Evolutionary conservation across 2,888 invertebrate species (phyloP).

Genomic region (Hirtodrosophila duncani): DNA sequence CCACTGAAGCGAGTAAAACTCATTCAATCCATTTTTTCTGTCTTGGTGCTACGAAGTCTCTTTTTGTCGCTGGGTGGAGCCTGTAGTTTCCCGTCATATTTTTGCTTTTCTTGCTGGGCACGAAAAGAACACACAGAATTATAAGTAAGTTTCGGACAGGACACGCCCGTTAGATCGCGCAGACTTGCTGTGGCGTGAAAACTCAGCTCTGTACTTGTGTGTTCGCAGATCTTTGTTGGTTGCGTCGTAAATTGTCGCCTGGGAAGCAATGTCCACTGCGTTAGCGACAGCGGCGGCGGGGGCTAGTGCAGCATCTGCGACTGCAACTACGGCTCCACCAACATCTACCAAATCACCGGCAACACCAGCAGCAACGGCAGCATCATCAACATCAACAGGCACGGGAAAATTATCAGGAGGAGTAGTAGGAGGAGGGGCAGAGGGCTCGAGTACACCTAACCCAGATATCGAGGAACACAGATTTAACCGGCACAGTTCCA

Average conservation of each 20-base stretch:
- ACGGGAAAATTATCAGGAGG: slow-evolving; percentile 12
- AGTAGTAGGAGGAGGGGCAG: slow-evolving; percentile 6
- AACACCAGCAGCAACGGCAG: slow-evolving; percentile 6
- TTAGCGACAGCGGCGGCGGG: slow-evolving; percentile 40
- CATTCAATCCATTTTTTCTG: too few relatives aligned
- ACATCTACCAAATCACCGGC: slow-evolving; percentile 13
- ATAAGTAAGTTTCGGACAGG: slow-evolving; percentile 48
- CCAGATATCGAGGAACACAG: too few relatives aligned
- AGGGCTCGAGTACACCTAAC: too few relatives aligned
- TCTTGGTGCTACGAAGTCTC: too few relatives aligned
- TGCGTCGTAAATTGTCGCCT: slow-evolving; percentile 46
- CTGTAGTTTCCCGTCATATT: slow-evolving; percentile 58
- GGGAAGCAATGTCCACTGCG: slow-evolving; percentile 66
- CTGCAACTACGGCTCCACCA: slow-evolving; percentile 20
- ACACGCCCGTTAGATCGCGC: slow-evolving; percentile 47
- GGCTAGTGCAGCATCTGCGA: slow-evolving; percentile 34
- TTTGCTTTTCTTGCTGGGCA: slow-evolving; percentile 51
- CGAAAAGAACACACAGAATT: slow-evolving; percentile 55
- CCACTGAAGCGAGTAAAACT: background rate
- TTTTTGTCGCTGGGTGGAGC: slow-evolving; percentile 21
- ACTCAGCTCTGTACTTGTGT: slow-evolving; percentile 50
- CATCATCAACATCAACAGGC: slow-evolving; percentile 8
- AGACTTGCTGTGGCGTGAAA: slow-evolving; percentile 38
- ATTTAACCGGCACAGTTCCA: too few relatives aligned
- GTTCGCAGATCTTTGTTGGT: slow-evolving; percentile 59